Percentiles rank a stretch among this genome's conserved stretches.
Conservation (phyloP, 2,888 invertebrate species). For the Scelioninae gen. 2 region DNA sequence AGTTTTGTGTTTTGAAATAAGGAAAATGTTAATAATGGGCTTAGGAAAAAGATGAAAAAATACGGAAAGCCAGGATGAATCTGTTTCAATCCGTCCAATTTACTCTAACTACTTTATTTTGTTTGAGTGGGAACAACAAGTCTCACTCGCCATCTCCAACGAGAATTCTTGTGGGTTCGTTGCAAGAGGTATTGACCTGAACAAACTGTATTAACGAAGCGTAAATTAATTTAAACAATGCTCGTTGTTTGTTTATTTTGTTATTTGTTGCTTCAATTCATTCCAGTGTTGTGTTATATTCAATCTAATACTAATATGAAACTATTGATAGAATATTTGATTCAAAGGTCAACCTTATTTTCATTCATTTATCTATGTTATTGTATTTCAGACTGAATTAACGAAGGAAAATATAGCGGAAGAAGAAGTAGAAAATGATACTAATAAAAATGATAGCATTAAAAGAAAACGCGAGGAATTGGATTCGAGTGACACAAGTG, state of each 20-base stretch:
- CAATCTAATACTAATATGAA: too few relatives aligned
- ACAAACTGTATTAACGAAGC: too few relatives aligned
- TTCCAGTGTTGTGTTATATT: too few relatives aligned
- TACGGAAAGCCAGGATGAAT: slow-evolving; percentile 66
- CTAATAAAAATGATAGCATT: not conserved
- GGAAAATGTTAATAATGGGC: slow-evolving; percentile 67
- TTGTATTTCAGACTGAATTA: too few relatives aligned
- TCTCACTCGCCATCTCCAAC: slow-evolving; percentile 72
- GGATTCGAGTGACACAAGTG: slow-evolving; percentile 48
- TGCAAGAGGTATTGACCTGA: slow-evolving; percentile 46
- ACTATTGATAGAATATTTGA: too few relatives aligned
- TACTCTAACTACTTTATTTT: slow-evolving; percentile 70
- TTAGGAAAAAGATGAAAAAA: slow-evolving; percentile 67
- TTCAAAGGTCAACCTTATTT: too few relatives aligned
- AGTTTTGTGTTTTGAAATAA: slow-evolving; percentile 47
- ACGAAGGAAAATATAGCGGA: not conserved
- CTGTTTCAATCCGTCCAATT: slow-evolving; percentile 69
- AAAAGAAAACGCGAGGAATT: slow-evolving; percentile 63
- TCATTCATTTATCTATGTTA: too few relatives aligned
- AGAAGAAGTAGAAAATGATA: not conserved
- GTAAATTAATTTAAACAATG: too few relatives aligned
- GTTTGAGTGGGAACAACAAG: slow-evolving; percentile 68
- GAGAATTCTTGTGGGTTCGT: slow-evolving; percentile 64
- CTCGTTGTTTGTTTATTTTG: too few relatives aligned
- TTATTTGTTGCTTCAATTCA: too few relatives aligned